Evolutionary conservation across 2,888 invertebrate species (phyloP).

Genomic region (Drosophila leonis): DNA sequence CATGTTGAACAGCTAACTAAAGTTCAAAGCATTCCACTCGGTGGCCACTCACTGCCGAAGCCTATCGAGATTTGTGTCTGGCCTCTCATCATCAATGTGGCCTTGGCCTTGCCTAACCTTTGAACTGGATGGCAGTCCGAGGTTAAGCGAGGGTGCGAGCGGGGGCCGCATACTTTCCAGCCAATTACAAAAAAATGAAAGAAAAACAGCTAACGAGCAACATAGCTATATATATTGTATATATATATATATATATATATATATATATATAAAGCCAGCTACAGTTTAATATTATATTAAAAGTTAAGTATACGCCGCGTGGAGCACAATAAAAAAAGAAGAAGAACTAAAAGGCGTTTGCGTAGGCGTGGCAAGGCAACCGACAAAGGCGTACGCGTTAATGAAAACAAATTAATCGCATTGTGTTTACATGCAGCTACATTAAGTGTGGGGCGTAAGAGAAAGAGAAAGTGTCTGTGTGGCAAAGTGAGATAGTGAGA

Average conservation of each 20-base stretch:
- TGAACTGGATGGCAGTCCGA: constrained; percentile 44
- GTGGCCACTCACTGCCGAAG: not conserved
- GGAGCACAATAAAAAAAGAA: not conserved
- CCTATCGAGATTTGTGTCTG: constrained; percentile 31
- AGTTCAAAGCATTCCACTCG: constrained; percentile 45
- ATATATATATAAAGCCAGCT: constrained; percentile 23
- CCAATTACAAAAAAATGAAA: constrained; percentile 38
- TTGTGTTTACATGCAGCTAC: constrained; percentile 52
- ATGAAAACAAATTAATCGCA: constrained; percentile 78
- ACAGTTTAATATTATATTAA: constrained; percentile 53
- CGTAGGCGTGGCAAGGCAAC: constrained; percentile 5
- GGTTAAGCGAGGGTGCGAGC: not conserved
- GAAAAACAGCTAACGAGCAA: not conserved
- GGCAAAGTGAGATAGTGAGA: too few species aligned
- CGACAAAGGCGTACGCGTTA: constrained; percentile 46
- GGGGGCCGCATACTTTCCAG: not conserved
- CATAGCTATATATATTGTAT: not conserved
- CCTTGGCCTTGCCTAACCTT: constrained; percentile 65
- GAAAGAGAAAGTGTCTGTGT: not conserved
- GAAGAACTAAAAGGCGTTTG: not conserved
- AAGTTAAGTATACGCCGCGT: constrained; percentile 56
- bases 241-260: not conserved
- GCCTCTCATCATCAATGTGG: constrained; percentile 15
- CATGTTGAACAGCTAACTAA: constrained; percentile 40
- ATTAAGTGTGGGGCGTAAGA: not conserved